Base-by-base conservation (phyloP, 2,113 vertebrate species). In the Tragelaphus strepsiceros region DNA sequence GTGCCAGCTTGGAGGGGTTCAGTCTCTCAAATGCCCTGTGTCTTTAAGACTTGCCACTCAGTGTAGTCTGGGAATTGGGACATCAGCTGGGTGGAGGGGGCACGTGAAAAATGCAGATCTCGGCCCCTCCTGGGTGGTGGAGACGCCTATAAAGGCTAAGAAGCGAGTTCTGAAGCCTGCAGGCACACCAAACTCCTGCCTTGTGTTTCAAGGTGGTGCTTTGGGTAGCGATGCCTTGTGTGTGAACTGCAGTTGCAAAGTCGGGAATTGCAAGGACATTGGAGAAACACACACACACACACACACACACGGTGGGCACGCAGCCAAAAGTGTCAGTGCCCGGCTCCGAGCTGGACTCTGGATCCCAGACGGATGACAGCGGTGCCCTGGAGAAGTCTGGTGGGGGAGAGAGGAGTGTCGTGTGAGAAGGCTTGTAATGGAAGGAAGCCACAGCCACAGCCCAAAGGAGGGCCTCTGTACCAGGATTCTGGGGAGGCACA, bases 11-110 rank as follows among this genome's bases (percentile, higher is more conserved):
- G 26, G 28, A 83, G 78, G 39, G 62, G n/a, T 84, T 81, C 28
- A 19, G 56, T 32, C 46, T 96, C 96, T 87, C 87, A 84, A 54
- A 83, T 58, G 35, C 61, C 74, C 83, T 62, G 9, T 62, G 71
- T 86, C 89, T 86, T 67, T 15, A 90, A 80, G 62, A 81, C 58
- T 30, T 62, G 32, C 71, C 39, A 59, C 17, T 56, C 51, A 17
- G 62, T 2, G 0, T 6, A 30, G 82, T 62, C 94, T 10, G 12
- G 67, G 59, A 58, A n/a, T 26, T 0, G 10, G 54, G 49, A 51
- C 59, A 6, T 19, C 56, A 2, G 61, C 16, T 53, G 78, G 49
- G 10, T 30, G 24, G 2, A 1, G 54, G 87, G 43, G 35, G 12
- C n/a, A 2, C 0, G 3, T 30, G 46, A 35, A 22, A 61, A 53